phyloP scores from a whole-genome alignment of 2,113 vertebrate species.

The Pica pica region DNA sequence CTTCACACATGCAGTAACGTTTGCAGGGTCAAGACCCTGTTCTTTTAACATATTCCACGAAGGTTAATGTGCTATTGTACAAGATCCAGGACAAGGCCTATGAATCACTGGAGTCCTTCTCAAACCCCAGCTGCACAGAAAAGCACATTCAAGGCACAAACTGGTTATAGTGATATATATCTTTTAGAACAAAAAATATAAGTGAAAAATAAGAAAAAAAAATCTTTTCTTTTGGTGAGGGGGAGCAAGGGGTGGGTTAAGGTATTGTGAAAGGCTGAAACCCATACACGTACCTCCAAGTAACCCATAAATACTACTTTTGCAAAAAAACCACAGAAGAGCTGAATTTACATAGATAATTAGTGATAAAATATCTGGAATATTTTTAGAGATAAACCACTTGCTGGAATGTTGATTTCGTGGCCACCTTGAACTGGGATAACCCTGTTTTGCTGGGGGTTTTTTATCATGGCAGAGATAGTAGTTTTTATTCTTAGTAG shows the following conservation, averaged over 20 bases:
- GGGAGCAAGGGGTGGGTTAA: neutral
- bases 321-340: neutral
- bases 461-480: neutral
- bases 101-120: neutral
- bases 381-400: neutral
- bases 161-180: neutral
- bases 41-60: neutral
- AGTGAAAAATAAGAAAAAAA: no score
- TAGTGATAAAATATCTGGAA: neutral
- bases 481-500: neutral
- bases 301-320: neutral
- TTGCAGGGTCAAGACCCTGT: neutral
- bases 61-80: neutral
- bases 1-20: accelerated
- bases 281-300: neutral
- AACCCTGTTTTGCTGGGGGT: neutral
- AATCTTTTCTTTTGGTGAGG: neutral
- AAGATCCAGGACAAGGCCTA: neutral
- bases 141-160: neutral
- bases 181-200: neutral
- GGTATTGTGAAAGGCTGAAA: neutral
- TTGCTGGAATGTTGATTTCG: neutral
- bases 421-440: neutral
- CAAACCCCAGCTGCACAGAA: neutral
- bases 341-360: neutral